Conservation (phyloP, 1,140 invertebrate species). For the Pristionchus pacificus region DNA sequence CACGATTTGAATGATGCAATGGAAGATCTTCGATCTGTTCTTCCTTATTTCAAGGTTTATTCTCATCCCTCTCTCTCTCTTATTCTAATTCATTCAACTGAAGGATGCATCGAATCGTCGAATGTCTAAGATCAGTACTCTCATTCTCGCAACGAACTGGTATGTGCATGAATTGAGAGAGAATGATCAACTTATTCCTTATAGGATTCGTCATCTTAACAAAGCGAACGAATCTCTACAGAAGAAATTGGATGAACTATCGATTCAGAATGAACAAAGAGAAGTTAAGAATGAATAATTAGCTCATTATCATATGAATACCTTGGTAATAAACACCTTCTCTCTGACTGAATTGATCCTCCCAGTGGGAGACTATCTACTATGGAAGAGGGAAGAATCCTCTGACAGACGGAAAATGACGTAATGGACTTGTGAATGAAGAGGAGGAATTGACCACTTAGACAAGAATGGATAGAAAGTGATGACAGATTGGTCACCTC, state of each 20-base stretch:
- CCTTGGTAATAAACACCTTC: too few relatives aligned
- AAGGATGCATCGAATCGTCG: neutral
- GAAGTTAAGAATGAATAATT: too few relatives aligned
- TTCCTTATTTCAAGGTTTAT: conserved; percentile 17
- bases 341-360: too few relatives aligned
- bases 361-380: too few relatives aligned
- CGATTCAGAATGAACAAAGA: neutral
- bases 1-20: conserved; percentile 29
- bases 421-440: too few relatives aligned
- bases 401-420: too few relatives aligned
- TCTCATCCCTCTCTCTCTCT: neutral
- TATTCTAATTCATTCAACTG: neutral
- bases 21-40: conserved; percentile 19
- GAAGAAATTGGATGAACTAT: neutral
- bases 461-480: too few relatives aligned
- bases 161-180: neutral
- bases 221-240: neutral
- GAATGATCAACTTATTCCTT: neutral
- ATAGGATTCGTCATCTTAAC: neutral
- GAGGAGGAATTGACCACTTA: too few relatives aligned
- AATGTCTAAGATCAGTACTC: neutral
- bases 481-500: too few relatives aligned
- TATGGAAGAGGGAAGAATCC: too few relatives aligned
- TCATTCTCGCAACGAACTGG: neutral
- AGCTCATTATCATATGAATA: too few relatives aligned